Evolutionary conservation across 2,888 invertebrate species (phyloP).

Genomic region (Xylota sylvarum): DNA sequence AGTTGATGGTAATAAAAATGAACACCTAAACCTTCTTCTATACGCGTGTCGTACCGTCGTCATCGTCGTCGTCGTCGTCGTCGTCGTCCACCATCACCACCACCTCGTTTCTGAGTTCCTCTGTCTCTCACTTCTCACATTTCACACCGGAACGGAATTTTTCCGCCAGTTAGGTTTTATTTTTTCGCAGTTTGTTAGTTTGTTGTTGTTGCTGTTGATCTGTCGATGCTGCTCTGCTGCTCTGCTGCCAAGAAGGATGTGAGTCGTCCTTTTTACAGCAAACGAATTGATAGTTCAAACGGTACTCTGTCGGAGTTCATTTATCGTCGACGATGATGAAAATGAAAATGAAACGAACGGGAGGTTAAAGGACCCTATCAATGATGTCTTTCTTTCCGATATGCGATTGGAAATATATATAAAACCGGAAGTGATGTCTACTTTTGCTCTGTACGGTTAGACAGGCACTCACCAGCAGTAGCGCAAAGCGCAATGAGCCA

Average conservation of each 20-base stretch:
- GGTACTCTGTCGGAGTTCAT: constrained; percentile 55
- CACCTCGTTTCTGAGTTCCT: not conserved
- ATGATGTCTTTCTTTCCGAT: constrained; percentile 62
- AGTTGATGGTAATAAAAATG: constrained; percentile 73
- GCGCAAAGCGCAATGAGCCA: not conserved
- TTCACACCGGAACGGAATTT: constrained; percentile 69
- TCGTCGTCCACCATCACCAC: not conserved
- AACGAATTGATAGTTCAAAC: constrained; percentile 71
- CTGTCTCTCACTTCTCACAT: constrained; percentile 48
- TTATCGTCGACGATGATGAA: constrained; percentile 58
- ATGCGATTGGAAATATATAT: constrained; percentile 47
- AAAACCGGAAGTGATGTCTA: constrained; percentile 57
- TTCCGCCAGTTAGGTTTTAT: constrained; percentile 71
- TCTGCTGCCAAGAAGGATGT: constrained; percentile 38
- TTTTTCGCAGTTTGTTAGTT: constrained; percentile 62
- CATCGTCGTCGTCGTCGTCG: not conserved
- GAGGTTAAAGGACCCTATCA: constrained; percentile 64
- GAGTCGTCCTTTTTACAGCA: constrained; percentile 51
- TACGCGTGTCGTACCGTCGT: constrained; percentile 40
- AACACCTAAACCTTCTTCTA: constrained; percentile 53
- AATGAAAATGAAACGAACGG: constrained; percentile 52
- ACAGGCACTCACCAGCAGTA: not conserved
- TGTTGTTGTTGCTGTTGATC: constrained; percentile 38
- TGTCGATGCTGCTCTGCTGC: not conserved
- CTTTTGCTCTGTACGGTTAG: not conserved